Evolutionary conservation across 2,113 vertebrate species (phyloP), one percentile per base, ranked within the genome.

Genomic region (Oryzias melastigma): DNA sequence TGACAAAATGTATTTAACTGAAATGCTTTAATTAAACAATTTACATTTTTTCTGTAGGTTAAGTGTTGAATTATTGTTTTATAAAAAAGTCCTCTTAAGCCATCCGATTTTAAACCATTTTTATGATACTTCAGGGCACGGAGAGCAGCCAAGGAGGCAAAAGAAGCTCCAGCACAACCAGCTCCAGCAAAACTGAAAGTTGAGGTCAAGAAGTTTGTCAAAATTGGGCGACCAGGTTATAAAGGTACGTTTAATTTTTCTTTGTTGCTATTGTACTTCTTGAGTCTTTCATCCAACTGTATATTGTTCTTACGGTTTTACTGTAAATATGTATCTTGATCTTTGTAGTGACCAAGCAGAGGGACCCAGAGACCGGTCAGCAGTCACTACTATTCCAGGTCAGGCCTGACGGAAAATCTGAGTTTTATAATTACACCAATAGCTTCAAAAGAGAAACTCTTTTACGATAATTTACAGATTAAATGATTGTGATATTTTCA

Each of bases 331-430:
- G 49, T 64, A 0, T n/a, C n/a, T 0, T 35, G 61, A 35, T 24
- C 15, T 84, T 65, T 4, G 3, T 74, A 99, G 97, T 99, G 52
- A 98, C 97, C 50, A 99, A 99, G 77, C 97, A 99, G 87, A 93
- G 97, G 61, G 97, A 99, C 68, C 90, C 93, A 3, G 97, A 99
- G 84, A 91, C 81, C 3, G 94, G 94, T 42, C 97, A 99, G 65
- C 97, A 99, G 85, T 97, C 95, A 58, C 90, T 99, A 57, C 94
- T 99, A 5, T 99, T 99, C 84, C 97, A 98, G 94, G 97, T 99
- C 75, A 81, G 1, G 45, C 62, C 52, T 27, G 7, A 7, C 50
- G 5, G 4, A 0, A 52, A 41, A 20, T 7, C 10, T 10, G 10
- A 52, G 29, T 2, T 16, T 7, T 17, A 22, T 12, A 62, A n/a